A percentile compares a stretch with the other conserved stretches of the same genome.
phyloP scores from a whole-genome alignment of 2,888 invertebrate species.

The Lasiommata megera region DNA sequence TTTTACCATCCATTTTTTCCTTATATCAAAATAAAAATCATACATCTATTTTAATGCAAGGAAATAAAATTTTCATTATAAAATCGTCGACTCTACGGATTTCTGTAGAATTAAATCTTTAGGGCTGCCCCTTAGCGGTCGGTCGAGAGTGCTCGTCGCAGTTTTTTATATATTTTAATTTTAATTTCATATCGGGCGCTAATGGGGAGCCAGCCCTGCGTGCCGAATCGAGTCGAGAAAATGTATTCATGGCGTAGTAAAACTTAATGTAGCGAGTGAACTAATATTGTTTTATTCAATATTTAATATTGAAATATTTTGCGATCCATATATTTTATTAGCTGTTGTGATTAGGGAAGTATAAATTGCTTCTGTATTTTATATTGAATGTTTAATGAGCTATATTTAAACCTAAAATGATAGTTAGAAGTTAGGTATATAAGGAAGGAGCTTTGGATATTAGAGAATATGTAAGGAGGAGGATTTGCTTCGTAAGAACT shows the following conservation, averaged over 20 bases:
- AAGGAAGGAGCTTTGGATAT: too few relatives aligned
- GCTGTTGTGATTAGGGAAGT: constrained; percentile 33
- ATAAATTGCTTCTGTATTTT: constrained; percentile 1
- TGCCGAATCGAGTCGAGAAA: constrained; percentile 70
- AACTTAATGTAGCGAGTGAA: constrained; percentile 80
- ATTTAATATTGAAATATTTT: constrained; percentile 75
- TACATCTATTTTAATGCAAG: too few relatives aligned
- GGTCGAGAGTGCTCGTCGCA: constrained; percentile 72
- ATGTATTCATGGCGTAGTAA: constrained; percentile 78
- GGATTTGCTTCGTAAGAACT: too few relatives aligned
- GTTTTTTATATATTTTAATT: constrained; percentile 81
- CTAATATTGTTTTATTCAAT: constrained; percentile 81
- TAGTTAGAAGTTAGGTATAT: too few relatives aligned
- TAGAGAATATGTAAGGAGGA: too few relatives aligned
- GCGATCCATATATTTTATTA: constrained; percentile 71
- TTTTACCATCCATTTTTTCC: too few relatives aligned
- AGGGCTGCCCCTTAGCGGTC: constrained; percentile 79
- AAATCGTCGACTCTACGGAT: constrained; percentile 44
- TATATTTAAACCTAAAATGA: too few relatives aligned
- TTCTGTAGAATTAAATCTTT: constrained; percentile 61
- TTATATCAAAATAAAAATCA: too few relatives aligned
- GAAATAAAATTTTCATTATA: background rate
- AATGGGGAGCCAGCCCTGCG: constrained; percentile 78
- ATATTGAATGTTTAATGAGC: background rate
- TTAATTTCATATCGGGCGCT: constrained; percentile 80